These are phyloP conservation scores for Peromyscus polionotus DNA, from an alignment of 2,113 vertebrate genomes.

Conservation along the genomic window DNA sequence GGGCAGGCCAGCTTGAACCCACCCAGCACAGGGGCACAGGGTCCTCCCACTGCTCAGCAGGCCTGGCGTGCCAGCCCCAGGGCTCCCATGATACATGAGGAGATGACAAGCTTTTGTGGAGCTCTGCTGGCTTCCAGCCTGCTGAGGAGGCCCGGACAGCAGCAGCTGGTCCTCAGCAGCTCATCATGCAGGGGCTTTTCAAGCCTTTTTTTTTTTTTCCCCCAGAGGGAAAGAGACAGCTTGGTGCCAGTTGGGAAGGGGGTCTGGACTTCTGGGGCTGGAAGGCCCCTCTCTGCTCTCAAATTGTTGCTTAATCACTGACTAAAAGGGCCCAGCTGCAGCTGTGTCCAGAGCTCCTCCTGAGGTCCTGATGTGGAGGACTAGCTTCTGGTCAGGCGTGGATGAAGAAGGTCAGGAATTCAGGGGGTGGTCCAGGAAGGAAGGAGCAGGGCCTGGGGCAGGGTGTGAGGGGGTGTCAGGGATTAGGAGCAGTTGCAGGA, in stretches of 20 bases:
- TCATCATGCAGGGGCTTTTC: not conserved
- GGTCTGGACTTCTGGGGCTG: not conserved
- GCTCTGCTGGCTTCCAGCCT: not conserved
- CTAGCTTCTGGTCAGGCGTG: not conserved
- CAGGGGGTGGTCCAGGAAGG: slow-evolving; percentile 21
- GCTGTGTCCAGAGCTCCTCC: not conserved
- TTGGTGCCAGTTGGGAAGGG: not conserved
- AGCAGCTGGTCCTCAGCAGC: not conserved
- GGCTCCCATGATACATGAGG: not conserved
- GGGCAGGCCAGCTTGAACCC: not conserved
- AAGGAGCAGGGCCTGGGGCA: not conserved
- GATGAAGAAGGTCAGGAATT: slow-evolving; percentile 56
- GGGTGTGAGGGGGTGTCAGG: not conserved
- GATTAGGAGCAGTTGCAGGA: slow-evolving; percentile 28
- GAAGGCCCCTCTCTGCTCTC: not conserved
- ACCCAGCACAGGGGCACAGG: not conserved
- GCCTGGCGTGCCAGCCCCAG: not conserved
- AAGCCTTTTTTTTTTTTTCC: not conserved
- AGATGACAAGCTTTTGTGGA: not conserved
- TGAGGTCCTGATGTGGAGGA: not conserved
- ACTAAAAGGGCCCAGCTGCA: not conserved
- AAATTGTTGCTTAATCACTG: slow-evolving; percentile 39
- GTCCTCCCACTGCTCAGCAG: fast-evolving
- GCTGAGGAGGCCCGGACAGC: not conserved
- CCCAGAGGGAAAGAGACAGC: not conserved